Conservation (phyloP, 92 coral and sea anemone species). For the Parazoanthus swiftii region DNA sequence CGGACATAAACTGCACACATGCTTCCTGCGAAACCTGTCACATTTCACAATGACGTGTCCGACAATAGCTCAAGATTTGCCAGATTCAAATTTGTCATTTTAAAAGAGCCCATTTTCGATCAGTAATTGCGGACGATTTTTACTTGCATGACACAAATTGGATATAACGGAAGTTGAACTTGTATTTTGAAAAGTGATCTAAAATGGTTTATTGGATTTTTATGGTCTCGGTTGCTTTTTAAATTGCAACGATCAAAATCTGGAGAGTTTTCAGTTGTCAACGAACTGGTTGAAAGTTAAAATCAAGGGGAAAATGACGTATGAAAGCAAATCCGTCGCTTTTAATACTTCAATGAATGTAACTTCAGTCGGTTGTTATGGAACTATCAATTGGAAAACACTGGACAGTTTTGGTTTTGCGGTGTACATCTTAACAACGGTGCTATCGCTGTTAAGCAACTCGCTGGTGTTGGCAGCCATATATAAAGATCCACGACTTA, state of each 20-base stretch:
- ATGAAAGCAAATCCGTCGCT: background rate
- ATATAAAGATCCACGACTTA: slow-evolving; percentile 3
- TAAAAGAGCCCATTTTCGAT: background rate
- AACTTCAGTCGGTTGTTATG: background rate
- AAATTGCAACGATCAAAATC: background rate
- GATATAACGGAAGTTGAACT: background rate
- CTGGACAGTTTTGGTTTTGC: background rate
- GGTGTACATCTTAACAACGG: background rate
- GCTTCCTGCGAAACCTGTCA: slow-evolving; percentile 4
- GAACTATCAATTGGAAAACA: background rate
- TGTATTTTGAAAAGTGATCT: background rate
- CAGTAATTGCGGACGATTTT: background rate
- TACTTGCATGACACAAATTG: background rate
- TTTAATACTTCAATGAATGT: slow-evolving; percentile 1
- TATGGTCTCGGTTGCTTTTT: background rate
- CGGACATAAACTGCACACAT: background rate
- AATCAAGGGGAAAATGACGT: background rate
- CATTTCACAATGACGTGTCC: background rate
- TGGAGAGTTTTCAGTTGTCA: background rate
- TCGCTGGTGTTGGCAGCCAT: slow-evolving; percentile 7
- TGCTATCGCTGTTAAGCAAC: background rate
- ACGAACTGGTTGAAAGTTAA: background rate
- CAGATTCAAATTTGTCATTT: background rate
- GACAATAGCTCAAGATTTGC: background rate
- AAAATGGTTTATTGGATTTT: background rate